Percentiles rank a stretch among this genome's conserved stretches.
These are phyloP conservation scores for Anorthoa munda DNA, from an alignment of 2,888 invertebrate genomes.

Conservation along the genomic window DNA sequence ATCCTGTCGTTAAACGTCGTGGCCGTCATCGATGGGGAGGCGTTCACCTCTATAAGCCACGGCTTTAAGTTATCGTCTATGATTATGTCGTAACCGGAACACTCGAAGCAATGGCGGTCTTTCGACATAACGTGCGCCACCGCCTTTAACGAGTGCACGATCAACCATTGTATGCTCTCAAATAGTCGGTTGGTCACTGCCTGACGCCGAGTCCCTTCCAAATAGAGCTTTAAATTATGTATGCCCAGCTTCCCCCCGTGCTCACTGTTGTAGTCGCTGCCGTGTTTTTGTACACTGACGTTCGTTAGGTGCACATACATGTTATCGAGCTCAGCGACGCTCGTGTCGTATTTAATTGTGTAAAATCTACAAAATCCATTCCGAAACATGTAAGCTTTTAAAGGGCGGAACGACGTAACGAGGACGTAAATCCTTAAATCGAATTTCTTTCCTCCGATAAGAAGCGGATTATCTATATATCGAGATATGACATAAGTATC, in stretches of 20 bases:
- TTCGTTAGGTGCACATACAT: conserved; percentile 96
- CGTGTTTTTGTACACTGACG: conserved; percentile 92
- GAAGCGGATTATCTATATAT: too few species aligned
- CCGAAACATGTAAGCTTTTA: conserved; percentile 96
- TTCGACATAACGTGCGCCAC: conserved; percentile 97
- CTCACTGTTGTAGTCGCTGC: conserved; percentile 96
- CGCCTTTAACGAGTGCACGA: conserved; percentile 82
- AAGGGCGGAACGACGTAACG: too few species aligned
- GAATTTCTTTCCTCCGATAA: too few species aligned
- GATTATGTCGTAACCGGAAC: conserved; percentile 98
- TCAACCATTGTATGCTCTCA: too few species aligned
- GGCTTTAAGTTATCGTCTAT: conserved; percentile 72
- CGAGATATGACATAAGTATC: conserved; percentile 89
- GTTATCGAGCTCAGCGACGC: conserved; percentile 96
- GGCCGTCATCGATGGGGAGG: conserved; percentile 92
- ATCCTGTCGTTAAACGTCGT: conserved; percentile 98
- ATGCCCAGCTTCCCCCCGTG: conserved; percentile 98
- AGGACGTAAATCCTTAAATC: too few species aligned
- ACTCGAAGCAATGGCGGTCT: conserved; percentile 97
- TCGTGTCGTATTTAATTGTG: conserved; percentile 97
- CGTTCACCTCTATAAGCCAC: too few species aligned
- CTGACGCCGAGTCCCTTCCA: conserved; percentile 94
- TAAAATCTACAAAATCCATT: conserved; percentile 98
- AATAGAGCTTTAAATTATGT: conserved; percentile 96
- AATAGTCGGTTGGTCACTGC: too few species aligned